A percentile compares a stretch with the other conserved stretches of the same genome.
These are phyloP conservation scores for Uloborus diversus DNA, from an alignment of 1,140 invertebrate species.

Conservation along the genomic window DNA sequence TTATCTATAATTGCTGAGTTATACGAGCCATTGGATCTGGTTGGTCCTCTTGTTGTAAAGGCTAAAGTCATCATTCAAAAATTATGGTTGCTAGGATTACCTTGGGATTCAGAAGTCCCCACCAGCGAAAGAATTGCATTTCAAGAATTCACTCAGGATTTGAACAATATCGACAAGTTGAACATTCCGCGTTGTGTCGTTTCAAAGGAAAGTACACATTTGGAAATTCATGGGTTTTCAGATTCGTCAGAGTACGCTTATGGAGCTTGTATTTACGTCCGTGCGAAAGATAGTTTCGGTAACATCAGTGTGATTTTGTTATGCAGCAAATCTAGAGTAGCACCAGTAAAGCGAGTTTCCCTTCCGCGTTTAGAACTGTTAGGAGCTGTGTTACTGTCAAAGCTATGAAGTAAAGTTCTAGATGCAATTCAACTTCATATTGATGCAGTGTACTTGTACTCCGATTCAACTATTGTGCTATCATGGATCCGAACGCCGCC, in stretches of 20 bases:
- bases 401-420: background rate
- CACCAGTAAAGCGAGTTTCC: slow-evolving; percentile 30
- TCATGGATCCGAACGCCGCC: background rate
- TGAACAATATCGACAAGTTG: background rate
- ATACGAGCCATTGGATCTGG: slow-evolving; percentile 56
- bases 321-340: slow-evolving; percentile 28
- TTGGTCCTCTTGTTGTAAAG: slow-evolving; percentile 25
- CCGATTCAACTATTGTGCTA: background rate
- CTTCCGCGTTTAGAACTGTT: slow-evolving; percentile 17
- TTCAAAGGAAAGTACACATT: background rate
- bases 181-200: background rate
- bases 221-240: slow-evolving; percentile 35
- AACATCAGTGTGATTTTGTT: slow-evolving; percentile 7
- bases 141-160: slow-evolving; percentile 16
- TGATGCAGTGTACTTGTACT: background rate
- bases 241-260: slow-evolving; percentile 49
- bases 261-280: slow-evolving; percentile 53
- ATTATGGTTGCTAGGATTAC: slow-evolving; percentile 34
- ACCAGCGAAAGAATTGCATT: slow-evolving; percentile 17
- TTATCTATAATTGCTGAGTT: slow-evolving; percentile 44
- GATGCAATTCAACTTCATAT: background rate
- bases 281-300: background rate
- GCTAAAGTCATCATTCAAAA: slow-evolving; percentile 55
- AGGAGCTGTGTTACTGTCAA: slow-evolving; percentile 16
- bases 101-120: slow-evolving; percentile 54